These are phyloP conservation scores for Gastrophysa polygoni DNA, from an alignment of 2,888 invertebrate species.

Conservation along the genomic window DNA sequence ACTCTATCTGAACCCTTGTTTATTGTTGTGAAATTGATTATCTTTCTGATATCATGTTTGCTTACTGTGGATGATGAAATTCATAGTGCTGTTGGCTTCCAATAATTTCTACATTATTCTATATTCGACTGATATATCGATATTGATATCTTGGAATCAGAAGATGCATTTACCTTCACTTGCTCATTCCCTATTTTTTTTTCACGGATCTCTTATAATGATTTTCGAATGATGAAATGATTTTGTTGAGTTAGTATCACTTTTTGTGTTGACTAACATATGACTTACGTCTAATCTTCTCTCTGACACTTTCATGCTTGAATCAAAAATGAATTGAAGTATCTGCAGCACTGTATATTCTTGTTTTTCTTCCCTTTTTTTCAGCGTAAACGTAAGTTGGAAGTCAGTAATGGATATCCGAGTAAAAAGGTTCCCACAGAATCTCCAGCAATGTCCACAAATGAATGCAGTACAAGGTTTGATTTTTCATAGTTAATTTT, in stretches of 20 bases:
- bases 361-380: constrained; percentile 29
- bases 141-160: no score
- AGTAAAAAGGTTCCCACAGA: constrained; percentile 58
- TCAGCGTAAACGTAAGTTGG: constrained; percentile 60
- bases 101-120: no score
- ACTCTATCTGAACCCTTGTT: no score
- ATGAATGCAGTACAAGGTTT: background rate
- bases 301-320: constrained; percentile 46
- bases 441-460: constrained; percentile 26
- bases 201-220: background rate
- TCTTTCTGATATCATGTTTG: no score
- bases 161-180: no score
- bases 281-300: constrained; percentile 56
- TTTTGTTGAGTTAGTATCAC: constrained; percentile 45
- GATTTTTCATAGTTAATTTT: no score
- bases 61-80: constrained; percentile 5
- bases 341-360: background rate
- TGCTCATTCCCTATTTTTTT: no score
- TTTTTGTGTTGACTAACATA: constrained; percentile 41
- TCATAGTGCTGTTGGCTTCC: background rate
- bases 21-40: no score
- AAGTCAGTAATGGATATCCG: constrained; percentile 59
- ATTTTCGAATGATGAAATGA: constrained; percentile 31
- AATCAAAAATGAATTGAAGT: background rate
- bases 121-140: no score